phyloP scores from a whole-genome alignment of 1,140 invertebrate genomes.

The Drosophila arawakana region DNA sequence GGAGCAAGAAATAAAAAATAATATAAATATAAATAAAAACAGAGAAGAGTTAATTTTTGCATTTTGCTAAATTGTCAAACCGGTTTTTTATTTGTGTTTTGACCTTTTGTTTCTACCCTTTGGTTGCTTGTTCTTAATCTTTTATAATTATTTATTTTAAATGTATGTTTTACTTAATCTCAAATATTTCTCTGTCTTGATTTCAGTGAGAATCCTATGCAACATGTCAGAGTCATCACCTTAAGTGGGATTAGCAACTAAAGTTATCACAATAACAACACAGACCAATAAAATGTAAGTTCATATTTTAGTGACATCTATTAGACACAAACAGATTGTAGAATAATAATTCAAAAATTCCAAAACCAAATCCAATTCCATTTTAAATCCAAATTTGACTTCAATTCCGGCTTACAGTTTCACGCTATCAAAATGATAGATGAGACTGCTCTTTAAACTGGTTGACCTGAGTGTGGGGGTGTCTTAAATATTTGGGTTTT shows the following conservation, averaged over 20 bases:
- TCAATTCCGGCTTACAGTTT: slow-evolving; percentile 48
- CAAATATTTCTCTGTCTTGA: slow-evolving; percentile 37
- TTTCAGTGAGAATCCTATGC: slow-evolving; percentile 58
- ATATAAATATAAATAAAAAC: not conserved
- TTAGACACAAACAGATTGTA: slow-evolving; percentile 27
- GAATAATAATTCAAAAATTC: slow-evolving; percentile 52
- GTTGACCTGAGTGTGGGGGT: slow-evolving; percentile 63
- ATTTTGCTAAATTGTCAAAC: slow-evolving; percentile 57
- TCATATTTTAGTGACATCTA: slow-evolving; percentile 32
- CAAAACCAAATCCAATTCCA: slow-evolving; percentile 38
- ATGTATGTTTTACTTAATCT: slow-evolving; percentile 38
- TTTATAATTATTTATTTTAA: slow-evolving; percentile 51
- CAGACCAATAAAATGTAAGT: slow-evolving; percentile 59
- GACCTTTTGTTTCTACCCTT: slow-evolving; percentile 63
- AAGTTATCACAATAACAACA: not conserved
- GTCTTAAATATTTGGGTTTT: slow-evolving; percentile 41
- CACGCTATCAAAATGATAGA: slow-evolving; percentile 76
- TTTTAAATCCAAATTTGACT: slow-evolving; percentile 53
- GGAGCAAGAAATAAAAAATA: no score
- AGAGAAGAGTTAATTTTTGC: slow-evolving; percentile 55
- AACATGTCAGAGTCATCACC: slow-evolving; percentile 61
- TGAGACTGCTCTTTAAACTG: slow-evolving; percentile 66
- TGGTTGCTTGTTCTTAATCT: slow-evolving; percentile 42
- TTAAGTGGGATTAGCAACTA: slow-evolving; percentile 24
- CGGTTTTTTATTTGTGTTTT: slow-evolving; percentile 58